Conservation (phyloP, 2,113 vertebrate genomes). For the Sylvilagus bachmani region DNA sequence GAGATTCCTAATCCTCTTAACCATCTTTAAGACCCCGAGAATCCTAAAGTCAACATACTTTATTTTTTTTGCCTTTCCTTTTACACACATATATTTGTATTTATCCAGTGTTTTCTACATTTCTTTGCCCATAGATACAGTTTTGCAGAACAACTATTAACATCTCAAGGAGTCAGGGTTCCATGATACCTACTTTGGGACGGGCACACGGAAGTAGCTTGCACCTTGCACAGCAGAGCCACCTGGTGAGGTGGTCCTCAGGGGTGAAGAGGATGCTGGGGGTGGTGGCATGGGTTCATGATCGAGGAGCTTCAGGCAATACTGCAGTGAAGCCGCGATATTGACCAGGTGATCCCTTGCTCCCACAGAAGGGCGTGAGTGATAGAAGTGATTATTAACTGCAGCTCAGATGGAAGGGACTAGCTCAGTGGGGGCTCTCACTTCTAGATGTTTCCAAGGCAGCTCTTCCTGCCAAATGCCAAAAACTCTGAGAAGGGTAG, state of each 20-base stretch:
- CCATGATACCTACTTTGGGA: background rate
- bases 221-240: background rate
- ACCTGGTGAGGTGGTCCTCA: rapidly evolving
- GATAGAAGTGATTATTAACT: background rate
- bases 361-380: background rate
- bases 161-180: background rate
- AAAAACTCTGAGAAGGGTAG: background rate
- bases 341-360: background rate
- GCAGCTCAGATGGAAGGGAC: background rate
- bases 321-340: background rate
- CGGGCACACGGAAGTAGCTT: background rate
- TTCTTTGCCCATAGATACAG: background rate
- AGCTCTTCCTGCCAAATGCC: background rate
- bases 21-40: slow-evolving; percentile 14
- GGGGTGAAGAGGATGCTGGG: background rate
- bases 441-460: background rate
- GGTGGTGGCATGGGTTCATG: background rate
- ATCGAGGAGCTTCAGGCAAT: background rate
- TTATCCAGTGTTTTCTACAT: background rate
- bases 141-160: background rate
- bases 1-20: background rate
- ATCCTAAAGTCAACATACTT: background rate
- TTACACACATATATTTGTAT: background rate
- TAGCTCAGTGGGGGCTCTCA: background rate
- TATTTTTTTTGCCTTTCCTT: background rate